These are phyloP conservation scores for Grallaria varia DNA, from an alignment of 2,113 vertebrate genomes.

Conservation along the genomic window DNA sequence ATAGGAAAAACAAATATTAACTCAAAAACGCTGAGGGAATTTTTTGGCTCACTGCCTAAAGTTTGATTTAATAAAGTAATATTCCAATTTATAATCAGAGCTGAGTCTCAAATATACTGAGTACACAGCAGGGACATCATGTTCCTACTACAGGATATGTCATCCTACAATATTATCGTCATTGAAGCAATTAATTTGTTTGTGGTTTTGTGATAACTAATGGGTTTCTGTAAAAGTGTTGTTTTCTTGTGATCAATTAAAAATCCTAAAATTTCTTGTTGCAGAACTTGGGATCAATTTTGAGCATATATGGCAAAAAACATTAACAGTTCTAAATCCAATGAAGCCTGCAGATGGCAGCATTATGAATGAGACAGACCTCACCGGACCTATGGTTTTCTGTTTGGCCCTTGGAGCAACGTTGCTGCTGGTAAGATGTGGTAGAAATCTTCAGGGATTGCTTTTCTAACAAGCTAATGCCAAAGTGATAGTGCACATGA, in stretches of 20 bases:
- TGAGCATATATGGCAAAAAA: constrained; percentile 91
- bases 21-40: not conserved
- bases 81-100: not conserved
- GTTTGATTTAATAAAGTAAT: not conserved
- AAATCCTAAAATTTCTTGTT: not conserved
- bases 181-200: not conserved
- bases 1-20: not conserved
- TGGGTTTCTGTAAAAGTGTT: not conserved
- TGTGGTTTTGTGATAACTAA: not conserved
- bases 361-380: constrained; percentile 90
- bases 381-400: constrained; percentile 84
- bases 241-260: not conserved
- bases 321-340: constrained; percentile 87
- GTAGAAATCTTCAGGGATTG: not conserved
- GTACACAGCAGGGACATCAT: not conserved
- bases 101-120: not conserved
- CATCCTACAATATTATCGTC: not conserved
- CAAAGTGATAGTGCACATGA: not conserved
- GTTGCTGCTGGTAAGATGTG: constrained; percentile 79
- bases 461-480: not conserved
- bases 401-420: constrained; percentile 82
- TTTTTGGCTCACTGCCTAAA: not conserved
- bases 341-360: constrained; percentile 88
- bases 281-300: constrained; percentile 91
- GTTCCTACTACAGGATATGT: not conserved